These are phyloP conservation scores for Ips nitidus DNA, from an alignment of 1,140 invertebrate species.

Conservation along the genomic window DNA sequence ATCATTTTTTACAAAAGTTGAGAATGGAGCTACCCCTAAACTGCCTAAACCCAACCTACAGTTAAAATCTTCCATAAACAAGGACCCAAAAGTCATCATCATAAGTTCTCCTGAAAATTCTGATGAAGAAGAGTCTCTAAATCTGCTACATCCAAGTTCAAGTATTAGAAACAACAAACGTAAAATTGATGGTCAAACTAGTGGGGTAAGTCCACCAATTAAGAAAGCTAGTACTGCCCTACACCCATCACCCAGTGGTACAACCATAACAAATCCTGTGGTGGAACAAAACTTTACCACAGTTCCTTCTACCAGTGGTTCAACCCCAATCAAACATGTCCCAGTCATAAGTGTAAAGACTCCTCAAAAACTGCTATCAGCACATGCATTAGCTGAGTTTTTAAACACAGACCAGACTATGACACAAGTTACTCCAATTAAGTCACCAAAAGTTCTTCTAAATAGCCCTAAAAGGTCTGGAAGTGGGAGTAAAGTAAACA, in stretches of 20 bases:
- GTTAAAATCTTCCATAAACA: background rate
- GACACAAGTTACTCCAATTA: no score
- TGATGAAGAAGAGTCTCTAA: background rate
- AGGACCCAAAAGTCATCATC: no score
- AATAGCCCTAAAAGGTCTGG: background rate
- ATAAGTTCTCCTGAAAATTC: no score
- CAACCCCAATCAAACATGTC: slow-evolving; percentile 1
- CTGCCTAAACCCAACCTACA: background rate
- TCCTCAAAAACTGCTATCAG: slow-evolving; percentile 23
- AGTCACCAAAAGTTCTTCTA: slow-evolving; percentile 1
- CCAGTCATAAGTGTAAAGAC: slow-evolving; percentile 22
- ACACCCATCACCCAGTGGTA: slow-evolving; percentile 18
- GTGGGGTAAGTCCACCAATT: slow-evolving; percentile 4
- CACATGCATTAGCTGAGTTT: no score
- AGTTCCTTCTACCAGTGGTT: slow-evolving; percentile 18
- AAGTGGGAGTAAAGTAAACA: background rate
- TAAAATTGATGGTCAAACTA: background rate
- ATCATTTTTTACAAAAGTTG: slow-evolving; percentile 14
- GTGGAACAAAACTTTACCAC: background rate
- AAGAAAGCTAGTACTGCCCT: slow-evolving; percentile 2
- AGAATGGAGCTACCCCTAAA: slow-evolving; percentile 3
- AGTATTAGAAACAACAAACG: background rate
- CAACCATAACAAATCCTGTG: background rate
- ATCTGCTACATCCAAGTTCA: background rate
- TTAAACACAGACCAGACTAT: no score